phyloP scores from a whole-genome alignment of 2,797 vertebrate genomes.

The Apodemus agrarius region DNA sequence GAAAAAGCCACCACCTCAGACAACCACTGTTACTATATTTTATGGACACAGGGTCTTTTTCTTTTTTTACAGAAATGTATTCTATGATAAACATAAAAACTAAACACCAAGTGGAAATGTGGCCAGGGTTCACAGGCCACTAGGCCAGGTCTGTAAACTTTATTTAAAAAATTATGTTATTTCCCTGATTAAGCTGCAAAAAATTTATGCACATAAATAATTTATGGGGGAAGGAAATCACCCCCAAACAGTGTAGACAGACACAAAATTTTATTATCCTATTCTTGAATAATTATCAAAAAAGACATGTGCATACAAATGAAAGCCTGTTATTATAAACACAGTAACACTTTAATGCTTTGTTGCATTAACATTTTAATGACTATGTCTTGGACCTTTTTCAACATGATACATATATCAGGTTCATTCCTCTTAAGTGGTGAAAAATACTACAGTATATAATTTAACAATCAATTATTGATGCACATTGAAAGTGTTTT shows the following conservation, averaged over 20 bases:
- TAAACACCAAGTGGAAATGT: background rate
- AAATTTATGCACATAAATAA: background rate
- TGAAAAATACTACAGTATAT: background rate
- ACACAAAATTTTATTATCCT: background rate
- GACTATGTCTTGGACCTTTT: background rate
- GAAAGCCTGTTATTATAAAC: background rate
- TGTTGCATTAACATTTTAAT: background rate
- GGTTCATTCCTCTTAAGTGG: background rate
- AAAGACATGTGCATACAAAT: background rate
- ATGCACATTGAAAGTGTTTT: background rate
- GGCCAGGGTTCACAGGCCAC: background rate
- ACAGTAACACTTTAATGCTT: background rate
- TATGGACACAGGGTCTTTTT: background rate
- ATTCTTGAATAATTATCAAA: background rate
- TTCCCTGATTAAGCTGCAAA: background rate
- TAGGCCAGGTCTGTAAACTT: background rate
- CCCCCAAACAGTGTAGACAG: background rate
- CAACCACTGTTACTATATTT: background rate
- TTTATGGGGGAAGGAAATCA: background rate
- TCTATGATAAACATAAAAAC: background rate
- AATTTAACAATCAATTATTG: constrained; percentile 17
- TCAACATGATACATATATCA: background rate
- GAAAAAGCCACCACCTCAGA: background rate
- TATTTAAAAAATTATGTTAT: background rate
- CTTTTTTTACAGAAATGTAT: background rate